A percentile compares a stretch with the other conserved stretches of the same genome.
Conservation (phyloP, 2,113 vertebrate genomes). For the human (Homo sapiens) region GRCh38 chr11:82692501-82693000, state of each 20-base stretch:
- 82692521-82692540: not conserved
- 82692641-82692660: not conserved
- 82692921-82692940: not conserved
- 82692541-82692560: not conserved
- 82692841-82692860: not conserved
- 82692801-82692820: not conserved
- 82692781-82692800: not conserved
- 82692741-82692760: not conserved
- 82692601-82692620: not conserved
- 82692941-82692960: not conserved
- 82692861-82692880: not conserved
- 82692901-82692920: not conserved
- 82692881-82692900: not conserved
- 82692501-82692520: not conserved
- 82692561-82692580: not conserved
- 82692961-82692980: not conserved
- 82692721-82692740: not conserved
- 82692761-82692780: not conserved
- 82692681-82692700: not conserved
- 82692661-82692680: not conserved
- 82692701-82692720: not conserved
- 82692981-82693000: not conserved
- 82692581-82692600: not conserved
- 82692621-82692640: not conserved
- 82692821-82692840: not conserved